Evolutionary conservation across 2,797 vertebrate species (phyloP).

Genomic region (Eremophila alpestris): DNA sequence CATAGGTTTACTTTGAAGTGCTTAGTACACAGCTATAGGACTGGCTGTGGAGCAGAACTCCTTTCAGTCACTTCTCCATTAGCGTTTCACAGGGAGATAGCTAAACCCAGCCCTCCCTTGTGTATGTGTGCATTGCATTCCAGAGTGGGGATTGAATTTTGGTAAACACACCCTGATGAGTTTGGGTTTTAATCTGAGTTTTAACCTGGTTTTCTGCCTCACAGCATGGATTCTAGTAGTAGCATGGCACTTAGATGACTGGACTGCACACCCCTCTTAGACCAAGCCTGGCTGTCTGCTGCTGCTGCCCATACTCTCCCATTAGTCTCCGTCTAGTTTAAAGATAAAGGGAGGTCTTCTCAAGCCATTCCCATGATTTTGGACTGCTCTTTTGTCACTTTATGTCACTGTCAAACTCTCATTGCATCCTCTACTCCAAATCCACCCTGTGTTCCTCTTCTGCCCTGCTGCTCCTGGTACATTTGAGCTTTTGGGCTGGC

Average conservation of each 20-base stretch:
- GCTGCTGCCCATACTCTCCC: background rate
- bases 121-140: background rate
- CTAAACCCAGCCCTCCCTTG: conserved; percentile 1
- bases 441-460: rapidly evolving
- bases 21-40: background rate
- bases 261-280: background rate
- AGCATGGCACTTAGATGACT: background rate
- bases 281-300: background rate
- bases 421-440: background rate
- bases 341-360: background rate
- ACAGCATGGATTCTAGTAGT: background rate
- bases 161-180: background rate
- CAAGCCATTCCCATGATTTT: background rate
- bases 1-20: background rate
- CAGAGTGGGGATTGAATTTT: background rate
- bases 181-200: background rate
- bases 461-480: background rate
- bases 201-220: background rate
- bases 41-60: background rate
- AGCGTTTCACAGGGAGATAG: conserved; percentile 9
- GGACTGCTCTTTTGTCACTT: background rate
- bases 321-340: background rate
- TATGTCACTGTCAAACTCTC: background rate
- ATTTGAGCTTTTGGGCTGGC: background rate
- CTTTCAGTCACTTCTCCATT: background rate